phyloP scores from a whole-genome alignment of 1,140 invertebrate genomes.

The Euwallacea fornicatus region DNA sequence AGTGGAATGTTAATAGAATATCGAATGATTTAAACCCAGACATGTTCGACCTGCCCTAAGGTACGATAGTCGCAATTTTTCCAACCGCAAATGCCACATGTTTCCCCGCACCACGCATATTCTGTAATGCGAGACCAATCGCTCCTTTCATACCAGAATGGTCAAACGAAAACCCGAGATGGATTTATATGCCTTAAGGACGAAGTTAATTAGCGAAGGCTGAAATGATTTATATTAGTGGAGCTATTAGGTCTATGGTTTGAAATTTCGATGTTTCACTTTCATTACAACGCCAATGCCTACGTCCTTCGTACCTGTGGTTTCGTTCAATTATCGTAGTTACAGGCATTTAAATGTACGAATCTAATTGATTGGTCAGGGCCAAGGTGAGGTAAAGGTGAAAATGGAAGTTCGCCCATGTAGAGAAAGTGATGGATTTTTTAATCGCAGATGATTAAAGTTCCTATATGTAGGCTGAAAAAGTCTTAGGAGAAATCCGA shows the following conservation, averaged over 20 bases:
- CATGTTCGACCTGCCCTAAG: constrained; percentile 17
- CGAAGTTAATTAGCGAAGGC: no score
- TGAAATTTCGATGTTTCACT: no score
- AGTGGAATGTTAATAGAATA: constrained; percentile 24
- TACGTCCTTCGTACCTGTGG: no score
- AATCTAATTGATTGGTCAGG: constrained; percentile 8
- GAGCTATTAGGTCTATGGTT: no score
- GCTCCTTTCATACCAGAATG: constrained; percentile 7
- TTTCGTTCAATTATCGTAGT: no score
- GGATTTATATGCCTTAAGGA: no score
- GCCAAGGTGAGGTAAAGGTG: constrained; percentile 13
- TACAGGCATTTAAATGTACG: background rate
- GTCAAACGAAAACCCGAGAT: constrained; percentile 5
- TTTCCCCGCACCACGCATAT: constrained; percentile 3
- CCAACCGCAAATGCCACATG: constrained; percentile 20
- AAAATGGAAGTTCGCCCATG: constrained; percentile 9
- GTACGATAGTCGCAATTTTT: constrained; percentile 19
- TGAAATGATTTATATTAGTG: background rate
- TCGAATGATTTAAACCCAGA: constrained; percentile 24
- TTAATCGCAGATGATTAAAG: constrained; percentile 5
- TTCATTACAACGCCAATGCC: no score
- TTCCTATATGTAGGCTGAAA: constrained; percentile 11
- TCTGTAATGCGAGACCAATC: constrained; percentile 15
- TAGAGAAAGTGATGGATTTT: constrained; percentile 16
- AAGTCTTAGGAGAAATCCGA: constrained; percentile 3